Percentiles rank a stretch among this genome's conserved stretches.
These are phyloP conservation scores for Butorides virescens DNA, from an alignment of 2,113 vertebrate species.

Conservation along the genomic window DNA sequence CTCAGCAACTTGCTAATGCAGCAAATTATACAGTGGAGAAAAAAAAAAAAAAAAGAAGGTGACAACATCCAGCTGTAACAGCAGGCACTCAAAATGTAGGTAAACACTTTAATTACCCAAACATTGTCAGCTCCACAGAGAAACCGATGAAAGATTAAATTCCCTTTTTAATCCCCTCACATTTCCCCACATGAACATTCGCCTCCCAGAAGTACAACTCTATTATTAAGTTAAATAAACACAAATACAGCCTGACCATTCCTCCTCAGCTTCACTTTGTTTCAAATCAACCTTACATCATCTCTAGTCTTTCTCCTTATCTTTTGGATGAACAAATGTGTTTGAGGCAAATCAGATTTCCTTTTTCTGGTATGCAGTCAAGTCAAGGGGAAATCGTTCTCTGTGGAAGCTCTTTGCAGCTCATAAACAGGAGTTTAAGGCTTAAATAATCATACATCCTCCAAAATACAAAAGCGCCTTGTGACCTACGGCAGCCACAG, in stretches of 20 bases:
- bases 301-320: neutral
- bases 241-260: neutral
- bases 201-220: neutral
- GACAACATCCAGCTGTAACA: conserved; percentile 4
- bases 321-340: neutral
- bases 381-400: neutral
- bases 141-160: neutral
- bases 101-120: conserved; percentile 36
- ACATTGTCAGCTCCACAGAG: neutral
- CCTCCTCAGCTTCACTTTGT: neutral
- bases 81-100: neutral
- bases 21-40: neutral
- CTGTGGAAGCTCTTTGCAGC: neutral
- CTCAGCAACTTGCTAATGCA: neutral
- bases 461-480: accelerated
- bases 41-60: neutral
- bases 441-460: neutral
- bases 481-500: neutral
- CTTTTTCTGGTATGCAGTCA: neutral
- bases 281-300: neutral
- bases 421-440: neutral
- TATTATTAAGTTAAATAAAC: neutral
- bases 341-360: neutral
- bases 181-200: neutral
- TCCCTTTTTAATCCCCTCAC: neutral